Percentiles rank a stretch among this genome's conserved stretches.
Conservation (phyloP, 2,888 invertebrate genomes). For the Hypsopygia costalis region DNA sequence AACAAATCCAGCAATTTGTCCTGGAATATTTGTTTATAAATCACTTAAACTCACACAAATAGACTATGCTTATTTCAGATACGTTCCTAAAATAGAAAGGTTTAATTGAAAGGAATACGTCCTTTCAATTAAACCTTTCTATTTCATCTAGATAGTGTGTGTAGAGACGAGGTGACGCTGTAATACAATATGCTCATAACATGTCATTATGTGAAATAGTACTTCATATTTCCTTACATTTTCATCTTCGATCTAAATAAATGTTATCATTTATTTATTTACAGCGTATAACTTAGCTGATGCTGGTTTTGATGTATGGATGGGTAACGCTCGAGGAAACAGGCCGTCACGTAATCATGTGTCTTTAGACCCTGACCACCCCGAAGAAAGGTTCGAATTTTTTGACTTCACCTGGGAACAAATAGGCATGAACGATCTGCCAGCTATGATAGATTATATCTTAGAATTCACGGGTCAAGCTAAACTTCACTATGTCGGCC, state of each 20-base stretch:
- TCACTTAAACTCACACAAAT: no score
- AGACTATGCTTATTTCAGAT: no score
- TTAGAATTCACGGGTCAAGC: slow-evolving; percentile 37
- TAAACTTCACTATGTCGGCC: slow-evolving; percentile 58
- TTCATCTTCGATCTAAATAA: neutral
- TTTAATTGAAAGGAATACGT: no score
- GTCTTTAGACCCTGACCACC: slow-evolving; percentile 41
- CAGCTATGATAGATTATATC: slow-evolving; percentile 55
- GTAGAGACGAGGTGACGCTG: no score
- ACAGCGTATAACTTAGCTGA: slow-evolving; percentile 84
- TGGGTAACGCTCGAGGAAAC: slow-evolving; percentile 92
- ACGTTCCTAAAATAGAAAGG: no score
- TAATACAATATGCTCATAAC: no score
- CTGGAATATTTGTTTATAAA: no score
- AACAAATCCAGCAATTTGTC: no score
- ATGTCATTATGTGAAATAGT: no score
- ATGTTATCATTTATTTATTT: slow-evolving; percentile 11
- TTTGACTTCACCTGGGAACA: slow-evolving; percentile 64
- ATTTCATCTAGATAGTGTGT: no score
- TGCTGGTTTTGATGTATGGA: slow-evolving; percentile 87
- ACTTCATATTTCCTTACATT: no score
- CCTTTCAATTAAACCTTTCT: no score
- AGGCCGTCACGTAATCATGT: slow-evolving; percentile 82
- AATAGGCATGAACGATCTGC: slow-evolving; percentile 49
- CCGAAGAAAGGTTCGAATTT: slow-evolving; percentile 32